Evolutionary conservation across 2,888 invertebrate species (phyloP).

Genomic region (Calliscelio sp.): DNA sequence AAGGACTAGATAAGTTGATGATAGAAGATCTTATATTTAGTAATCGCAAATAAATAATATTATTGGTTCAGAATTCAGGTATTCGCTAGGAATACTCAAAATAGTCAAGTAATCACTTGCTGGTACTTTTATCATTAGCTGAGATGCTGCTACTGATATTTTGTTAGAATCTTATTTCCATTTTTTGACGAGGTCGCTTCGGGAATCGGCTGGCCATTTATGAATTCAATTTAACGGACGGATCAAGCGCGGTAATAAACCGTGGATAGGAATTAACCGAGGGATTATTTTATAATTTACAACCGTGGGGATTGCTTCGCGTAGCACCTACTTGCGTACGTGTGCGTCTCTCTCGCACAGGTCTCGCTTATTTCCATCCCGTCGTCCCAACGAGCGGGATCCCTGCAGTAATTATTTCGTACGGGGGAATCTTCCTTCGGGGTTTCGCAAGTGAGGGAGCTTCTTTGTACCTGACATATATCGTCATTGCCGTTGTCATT

Average conservation of each 20-base stretch:
- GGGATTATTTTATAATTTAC: conserved; percentile 84
- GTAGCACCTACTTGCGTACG: conserved; percentile 70
- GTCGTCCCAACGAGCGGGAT: conserved; percentile 76
- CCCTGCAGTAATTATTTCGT: conserved; percentile 79
- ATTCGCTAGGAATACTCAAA: too few species aligned
- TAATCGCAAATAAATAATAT: too few species aligned
- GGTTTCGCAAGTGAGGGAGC: conserved; percentile 68
- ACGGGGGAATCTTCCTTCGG: conserved; percentile 76
- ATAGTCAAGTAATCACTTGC: too few species aligned
- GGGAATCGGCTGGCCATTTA: conserved; percentile 76
- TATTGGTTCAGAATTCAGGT: too few species aligned
- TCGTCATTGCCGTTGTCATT: conserved; percentile 68
- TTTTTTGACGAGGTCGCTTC: too few species aligned
- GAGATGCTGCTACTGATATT: too few species aligned
- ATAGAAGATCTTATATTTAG: too few species aligned
- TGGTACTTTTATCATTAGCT: too few species aligned
- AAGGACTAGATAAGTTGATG: too few species aligned
- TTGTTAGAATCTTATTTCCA: too few species aligned
- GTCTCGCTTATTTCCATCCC: conserved; percentile 80
- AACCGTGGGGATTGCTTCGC: conserved; percentile 79
- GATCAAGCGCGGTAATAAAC: conserved; percentile 81
- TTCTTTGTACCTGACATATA: conserved; percentile 70
- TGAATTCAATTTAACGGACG: conserved; percentile 82
- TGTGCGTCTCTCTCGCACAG: conserved; percentile 72
- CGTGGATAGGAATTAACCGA: conserved; percentile 82